Conservation (phyloP, 2,888 invertebrate species). For the Melolontha melolontha region DNA sequence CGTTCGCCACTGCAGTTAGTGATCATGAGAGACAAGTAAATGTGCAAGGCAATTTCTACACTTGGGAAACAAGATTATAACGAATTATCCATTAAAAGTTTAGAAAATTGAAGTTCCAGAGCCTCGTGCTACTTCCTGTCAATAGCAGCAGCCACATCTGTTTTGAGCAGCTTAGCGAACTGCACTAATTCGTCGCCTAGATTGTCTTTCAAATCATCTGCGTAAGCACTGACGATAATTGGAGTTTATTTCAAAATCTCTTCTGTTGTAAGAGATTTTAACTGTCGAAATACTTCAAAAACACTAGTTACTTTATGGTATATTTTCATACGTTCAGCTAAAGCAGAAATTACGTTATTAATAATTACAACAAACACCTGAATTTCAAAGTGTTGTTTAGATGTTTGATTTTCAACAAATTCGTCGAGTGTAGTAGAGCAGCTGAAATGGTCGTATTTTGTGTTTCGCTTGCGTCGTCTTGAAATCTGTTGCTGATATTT, state of each 20-base stretch:
- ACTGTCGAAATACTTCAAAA: conserved; percentile 30
- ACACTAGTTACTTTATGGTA: too few species aligned
- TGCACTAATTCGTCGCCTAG: conserved; percentile 37
- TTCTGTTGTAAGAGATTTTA: conserved; percentile 43
- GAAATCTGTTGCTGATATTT: too few species aligned
- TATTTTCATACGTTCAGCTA: background rate
- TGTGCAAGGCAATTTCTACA: too few species aligned
- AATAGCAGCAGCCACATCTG: conserved; percentile 43
- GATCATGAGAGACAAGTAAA: too few species aligned
- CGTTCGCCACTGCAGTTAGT: too few species aligned
- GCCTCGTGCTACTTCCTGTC: conserved; percentile 10
- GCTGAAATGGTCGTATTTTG: too few species aligned
- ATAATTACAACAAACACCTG: conserved; percentile 43
- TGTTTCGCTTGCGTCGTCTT: too few species aligned
- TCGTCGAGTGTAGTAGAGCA: too few species aligned
- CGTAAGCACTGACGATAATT: conserved; percentile 45
- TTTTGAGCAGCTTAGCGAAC: conserved; percentile 42
- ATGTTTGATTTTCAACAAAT: too few species aligned
- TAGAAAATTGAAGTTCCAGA: too few species aligned
- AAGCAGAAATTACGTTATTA: conserved; percentile 32
- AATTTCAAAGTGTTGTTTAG: conserved; percentile 43
- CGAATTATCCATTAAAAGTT: too few species aligned
- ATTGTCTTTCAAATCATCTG: conserved; percentile 39
- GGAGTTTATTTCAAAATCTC: conserved; percentile 42
- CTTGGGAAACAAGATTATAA: too few species aligned